A percentile compares a stretch with the other conserved stretches of the same genome.
These are phyloP conservation scores for Columba janthina DNA, from an alignment of 2,113 vertebrate species.

Conservation along the genomic window DNA sequence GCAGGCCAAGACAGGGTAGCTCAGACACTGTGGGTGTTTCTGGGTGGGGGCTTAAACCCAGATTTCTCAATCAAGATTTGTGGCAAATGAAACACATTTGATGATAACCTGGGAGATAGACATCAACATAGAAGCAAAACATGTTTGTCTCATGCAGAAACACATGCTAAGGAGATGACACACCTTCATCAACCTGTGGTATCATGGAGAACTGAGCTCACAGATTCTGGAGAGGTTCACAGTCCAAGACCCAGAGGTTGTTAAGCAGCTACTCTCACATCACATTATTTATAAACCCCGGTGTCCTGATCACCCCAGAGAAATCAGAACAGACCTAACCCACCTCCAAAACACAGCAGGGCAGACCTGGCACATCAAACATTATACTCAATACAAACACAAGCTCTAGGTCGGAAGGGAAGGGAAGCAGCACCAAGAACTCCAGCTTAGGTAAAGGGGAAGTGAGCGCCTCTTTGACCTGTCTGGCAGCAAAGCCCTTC, in stretches of 20 bases:
- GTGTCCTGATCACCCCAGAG: background rate
- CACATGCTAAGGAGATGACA: background rate
- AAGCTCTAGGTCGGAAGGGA: background rate
- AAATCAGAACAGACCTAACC: background rate
- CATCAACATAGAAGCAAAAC: background rate
- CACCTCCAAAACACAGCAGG: fast-evolving
- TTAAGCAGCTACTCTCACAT: background rate
- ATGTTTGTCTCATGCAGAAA: background rate
- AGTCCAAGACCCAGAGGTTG: background rate
- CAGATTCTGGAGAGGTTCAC: fast-evolving
- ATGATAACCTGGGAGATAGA: background rate
- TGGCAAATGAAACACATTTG: background rate
- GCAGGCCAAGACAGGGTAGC: background rate
- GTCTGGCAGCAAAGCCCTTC: background rate
- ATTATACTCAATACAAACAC: fast-evolving
- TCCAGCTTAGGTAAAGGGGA: background rate
- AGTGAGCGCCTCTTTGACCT: background rate
- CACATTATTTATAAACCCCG: background rate
- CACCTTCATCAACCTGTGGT: background rate
- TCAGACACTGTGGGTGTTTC: background rate
- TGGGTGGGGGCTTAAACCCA: background rate
- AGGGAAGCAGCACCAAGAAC: background rate
- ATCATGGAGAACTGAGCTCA: background rate
- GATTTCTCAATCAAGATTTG: background rate
- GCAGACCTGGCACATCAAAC: background rate